Base-by-base conservation (phyloP, 1,140 invertebrate genomes). In the Drosophila nikananu region DNA sequence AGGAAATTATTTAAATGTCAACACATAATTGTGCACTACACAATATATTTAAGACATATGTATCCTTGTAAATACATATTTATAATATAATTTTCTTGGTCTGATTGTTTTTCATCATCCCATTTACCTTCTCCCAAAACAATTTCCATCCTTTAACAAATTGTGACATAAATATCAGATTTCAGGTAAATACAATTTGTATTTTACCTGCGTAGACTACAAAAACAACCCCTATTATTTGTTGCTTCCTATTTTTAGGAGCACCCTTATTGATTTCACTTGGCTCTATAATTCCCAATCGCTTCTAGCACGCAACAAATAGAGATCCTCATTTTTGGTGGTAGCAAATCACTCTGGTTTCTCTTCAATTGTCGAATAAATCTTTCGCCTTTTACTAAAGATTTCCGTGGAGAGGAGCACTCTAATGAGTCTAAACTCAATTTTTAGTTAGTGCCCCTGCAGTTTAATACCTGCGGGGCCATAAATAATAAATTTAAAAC, bases 341-440 rank as follows among this genome's bases (percentile, higher is more conserved):
- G 2, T 3, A 6, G 0, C 4, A 42, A 59, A 17, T 70, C 2
- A 81, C 87, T 91, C 89, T 86, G 89, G 89, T 67, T 91, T 91
- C 86, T 87, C 77, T 91, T 91, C 86, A 91, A 57, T 82, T 92
- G 89, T 93, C 92, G 92, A 93, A 93, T 93, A 93, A 93, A 93
- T 93, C 93, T 93, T 93, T 93, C 93, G 93, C 93, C 93, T 93
- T 93, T 93, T 93, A 93, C 93, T 93, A 93, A 93, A 93, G 92
- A 93, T 93, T 93, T 93, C 93, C 93, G 90, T 92, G 90, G 92
- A 90, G 84, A 91, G 87, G 87, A 77, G 71, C 91, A 93, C 81
- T 86, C 79, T 87, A 92, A 93, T 93, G 92, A 93, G 92, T 93
- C 92, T 92, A 91, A 89, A 77, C 17, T 25, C 5, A 70, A 55